A percentile compares a stretch with the other conserved stretches of the same genome.
phyloP scores from a whole-genome alignment of 2,888 invertebrate species.

The Onchidella celtica region DNA sequence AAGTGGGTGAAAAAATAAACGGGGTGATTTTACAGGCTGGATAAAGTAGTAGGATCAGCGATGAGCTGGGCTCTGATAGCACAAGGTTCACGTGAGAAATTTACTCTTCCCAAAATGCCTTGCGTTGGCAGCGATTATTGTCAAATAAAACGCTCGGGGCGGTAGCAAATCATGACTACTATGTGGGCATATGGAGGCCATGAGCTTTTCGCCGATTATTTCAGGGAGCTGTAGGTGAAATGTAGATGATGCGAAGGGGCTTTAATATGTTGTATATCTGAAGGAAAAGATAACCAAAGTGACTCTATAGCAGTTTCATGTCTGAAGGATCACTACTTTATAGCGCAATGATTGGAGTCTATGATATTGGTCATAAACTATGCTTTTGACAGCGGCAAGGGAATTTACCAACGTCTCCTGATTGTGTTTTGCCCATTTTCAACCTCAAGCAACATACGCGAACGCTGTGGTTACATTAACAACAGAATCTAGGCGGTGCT shows the following conservation, averaged over 20 bases:
- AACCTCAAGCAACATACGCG: too few relatives aligned
- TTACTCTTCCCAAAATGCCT: background rate
- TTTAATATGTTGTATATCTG: background rate
- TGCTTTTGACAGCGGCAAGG: too few relatives aligned
- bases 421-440: too few relatives aligned
- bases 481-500: too few relatives aligned
- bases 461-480: too few relatives aligned
- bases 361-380: too few relatives aligned
- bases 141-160: background rate
- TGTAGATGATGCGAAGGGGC: background rate
- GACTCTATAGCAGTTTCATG: background rate
- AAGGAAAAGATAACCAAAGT: background rate
- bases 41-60: background rate
- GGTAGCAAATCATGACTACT: background rate
- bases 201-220: background rate
- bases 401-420: too few relatives aligned
- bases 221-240: background rate
- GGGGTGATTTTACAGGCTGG: background rate
- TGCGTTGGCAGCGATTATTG: slow-evolving; percentile 6
- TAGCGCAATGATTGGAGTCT: too few relatives aligned
- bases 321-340: too few relatives aligned
- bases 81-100: background rate
- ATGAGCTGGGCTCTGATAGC: background rate
- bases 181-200: background rate
- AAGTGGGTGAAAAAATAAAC: background rate